These are phyloP conservation scores for Myotis davidii DNA, from an alignment of 2,113 vertebrate species.

Conservation along the genomic window DNA sequence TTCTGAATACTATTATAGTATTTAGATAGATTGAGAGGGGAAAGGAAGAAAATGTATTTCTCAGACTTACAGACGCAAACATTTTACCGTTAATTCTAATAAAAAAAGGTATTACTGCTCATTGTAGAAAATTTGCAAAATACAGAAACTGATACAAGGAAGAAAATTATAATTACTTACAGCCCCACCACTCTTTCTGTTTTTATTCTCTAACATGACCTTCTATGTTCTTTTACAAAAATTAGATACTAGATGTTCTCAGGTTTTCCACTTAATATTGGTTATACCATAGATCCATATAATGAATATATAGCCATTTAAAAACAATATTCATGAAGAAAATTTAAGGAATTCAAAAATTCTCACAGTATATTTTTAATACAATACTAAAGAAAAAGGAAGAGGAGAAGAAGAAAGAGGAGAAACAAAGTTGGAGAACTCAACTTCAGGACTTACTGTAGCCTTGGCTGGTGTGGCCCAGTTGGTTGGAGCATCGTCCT, in stretches of 20 bases:
- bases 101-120: background rate
- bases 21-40: background rate
- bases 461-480: background rate
- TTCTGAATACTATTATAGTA: background rate
- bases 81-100: background rate
- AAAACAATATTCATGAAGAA: background rate
- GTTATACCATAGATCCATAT: background rate
- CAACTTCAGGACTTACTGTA: background rate
- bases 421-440: background rate
- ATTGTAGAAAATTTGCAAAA: background rate
- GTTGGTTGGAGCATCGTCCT: background rate
- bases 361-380: background rate
- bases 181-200: background rate
- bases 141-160: background rate
- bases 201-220: slow-evolving; percentile 6
- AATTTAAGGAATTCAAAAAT: background rate
- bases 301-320: background rate
- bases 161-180: slow-evolving; percentile 7
- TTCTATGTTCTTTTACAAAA: slow-evolving; percentile 27
- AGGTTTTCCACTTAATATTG: background rate
- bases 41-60: background rate
- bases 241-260: background rate
- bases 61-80: slow-evolving; percentile 21
- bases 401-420: background rate
- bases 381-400: background rate